Percentiles rank a stretch among this genome's conserved stretches.
Conservation (phyloP, 2,113 vertebrate species). For the Podiceps cristatus region DNA sequence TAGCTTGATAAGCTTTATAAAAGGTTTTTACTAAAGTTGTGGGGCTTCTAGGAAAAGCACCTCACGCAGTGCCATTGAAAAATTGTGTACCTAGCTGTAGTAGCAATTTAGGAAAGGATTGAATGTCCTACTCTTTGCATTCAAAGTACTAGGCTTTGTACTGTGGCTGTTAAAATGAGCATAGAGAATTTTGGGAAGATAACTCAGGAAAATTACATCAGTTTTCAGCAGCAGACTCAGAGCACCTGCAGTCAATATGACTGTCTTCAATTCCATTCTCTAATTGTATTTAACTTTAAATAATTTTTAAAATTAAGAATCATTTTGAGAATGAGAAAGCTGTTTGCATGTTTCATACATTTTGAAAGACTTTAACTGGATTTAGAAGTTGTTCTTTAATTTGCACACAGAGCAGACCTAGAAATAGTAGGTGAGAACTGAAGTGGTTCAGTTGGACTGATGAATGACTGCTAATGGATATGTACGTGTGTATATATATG, state of each 20-base stretch:
- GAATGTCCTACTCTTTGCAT: neutral
- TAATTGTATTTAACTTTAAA: neutral
- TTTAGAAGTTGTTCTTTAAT: neutral
- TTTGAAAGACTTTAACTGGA: neutral
- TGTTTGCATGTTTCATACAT: neutral
- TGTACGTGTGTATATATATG: fast-evolving
- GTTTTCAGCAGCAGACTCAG: neutral
- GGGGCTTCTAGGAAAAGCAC: neutral
- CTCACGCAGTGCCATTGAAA: neutral
- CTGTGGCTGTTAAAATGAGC: neutral
- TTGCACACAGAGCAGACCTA: neutral
- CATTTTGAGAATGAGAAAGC: neutral
- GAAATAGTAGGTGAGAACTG: neutral
- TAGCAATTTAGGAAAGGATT: neutral
- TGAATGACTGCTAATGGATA: neutral
- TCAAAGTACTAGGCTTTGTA: neutral
- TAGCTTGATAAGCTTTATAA: neutral
- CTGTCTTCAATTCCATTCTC: neutral
- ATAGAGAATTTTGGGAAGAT: neutral
- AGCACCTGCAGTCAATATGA: neutral
- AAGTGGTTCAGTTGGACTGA: neutral
- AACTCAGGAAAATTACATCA: neutral
- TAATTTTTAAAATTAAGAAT: neutral
- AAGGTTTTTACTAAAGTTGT: neutral
- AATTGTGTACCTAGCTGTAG: neutral